Evolutionary conservation across 2,888 invertebrate species (phyloP).

Genomic region (Harpalus rubripes): DNA sequence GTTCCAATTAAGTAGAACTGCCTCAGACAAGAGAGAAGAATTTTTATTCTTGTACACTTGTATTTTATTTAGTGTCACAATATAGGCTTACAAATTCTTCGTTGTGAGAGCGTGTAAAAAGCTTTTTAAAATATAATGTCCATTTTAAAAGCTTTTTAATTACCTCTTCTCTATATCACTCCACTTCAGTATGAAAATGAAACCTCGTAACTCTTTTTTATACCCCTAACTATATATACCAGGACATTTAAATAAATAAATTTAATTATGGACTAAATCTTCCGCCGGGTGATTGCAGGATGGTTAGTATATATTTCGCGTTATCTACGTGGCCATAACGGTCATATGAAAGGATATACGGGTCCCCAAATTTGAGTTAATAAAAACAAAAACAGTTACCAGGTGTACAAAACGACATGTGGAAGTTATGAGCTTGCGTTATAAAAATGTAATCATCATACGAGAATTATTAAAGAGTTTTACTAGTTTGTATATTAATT

Average conservation of each 20-base stretch:
- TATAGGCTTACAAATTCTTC: neutral
- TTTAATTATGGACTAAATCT: slow-evolving; percentile 50
- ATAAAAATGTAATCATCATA: slow-evolving; percentile 1
- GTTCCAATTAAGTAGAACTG: too few relatives aligned
- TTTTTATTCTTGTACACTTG: neutral
- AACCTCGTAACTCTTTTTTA: slow-evolving; percentile 29
- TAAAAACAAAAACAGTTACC: slow-evolving; percentile 13
- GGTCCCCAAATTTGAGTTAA: neutral
- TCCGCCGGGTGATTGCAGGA: slow-evolving; percentile 23
- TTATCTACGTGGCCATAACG: slow-evolving; percentile 32
- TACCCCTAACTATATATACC: slow-evolving; percentile 14
- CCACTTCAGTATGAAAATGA: slow-evolving; percentile 41
- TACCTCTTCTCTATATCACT: neutral
- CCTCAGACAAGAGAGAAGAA: neutral
- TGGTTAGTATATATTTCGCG: slow-evolving; percentile 40
- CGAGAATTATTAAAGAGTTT: neutral
- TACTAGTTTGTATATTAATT: neutral
- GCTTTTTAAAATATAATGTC: neutral
- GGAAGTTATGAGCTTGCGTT: neutral
- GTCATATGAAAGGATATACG: slow-evolving; percentile 46
- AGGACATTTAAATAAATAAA: slow-evolving; percentile 30
- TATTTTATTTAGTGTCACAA: neutral
- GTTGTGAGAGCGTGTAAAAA: neutral
- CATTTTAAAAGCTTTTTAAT: slow-evolving; percentile 7
- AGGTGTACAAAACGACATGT: slow-evolving; percentile 55